Evolutionary conservation across 2,888 invertebrate genomes (phyloP).

Genomic region (Cactoblastis cactorum): DNA sequence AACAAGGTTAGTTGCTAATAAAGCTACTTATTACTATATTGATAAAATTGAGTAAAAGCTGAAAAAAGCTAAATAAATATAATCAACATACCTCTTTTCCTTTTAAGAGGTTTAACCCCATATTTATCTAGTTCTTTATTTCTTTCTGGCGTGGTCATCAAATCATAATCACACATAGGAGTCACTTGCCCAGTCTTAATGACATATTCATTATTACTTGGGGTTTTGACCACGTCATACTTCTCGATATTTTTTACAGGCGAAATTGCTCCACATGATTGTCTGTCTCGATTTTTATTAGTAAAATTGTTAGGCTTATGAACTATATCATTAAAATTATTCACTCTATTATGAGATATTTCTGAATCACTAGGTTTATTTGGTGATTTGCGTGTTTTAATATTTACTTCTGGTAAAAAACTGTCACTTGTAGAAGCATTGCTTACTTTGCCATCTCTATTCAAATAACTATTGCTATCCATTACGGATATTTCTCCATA

Average conservation of each 20-base stretch:
- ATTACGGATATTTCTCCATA: conserved; percentile 43
- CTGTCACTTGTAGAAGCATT: conserved; percentile 28
- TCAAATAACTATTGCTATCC: conserved; percentile 25
- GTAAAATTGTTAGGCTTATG: conserved; percentile 13
- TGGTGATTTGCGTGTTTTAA: conserved; percentile 21
- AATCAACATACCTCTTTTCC: conserved; percentile 70
- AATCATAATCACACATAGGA: conserved; percentile 78
- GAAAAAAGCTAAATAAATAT: neutral
- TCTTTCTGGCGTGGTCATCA: conserved; percentile 78
- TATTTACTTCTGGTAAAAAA: conserved; percentile 34
- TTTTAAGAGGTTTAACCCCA: conserved; percentile 83
- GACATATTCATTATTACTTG: conserved; percentile 60
- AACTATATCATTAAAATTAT: conserved; percentile 8
- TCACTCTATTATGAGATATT: neutral
- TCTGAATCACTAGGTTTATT: neutral
- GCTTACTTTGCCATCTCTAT: conserved; percentile 19
- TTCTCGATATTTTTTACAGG: conserved; percentile 14
- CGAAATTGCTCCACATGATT: neutral
- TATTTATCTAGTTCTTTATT: conserved; percentile 80
- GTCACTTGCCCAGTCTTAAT: conserved; percentile 78
- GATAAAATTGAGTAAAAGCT: too few relatives aligned
- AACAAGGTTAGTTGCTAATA: too few relatives aligned
- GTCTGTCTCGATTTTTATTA: neutral
- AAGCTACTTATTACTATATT: too few relatives aligned
- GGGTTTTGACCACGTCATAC: conserved; percentile 40